These are phyloP conservation scores for Zosterops japonicus DNA, from an alignment of 2,113 vertebrate genomes.

Conservation along the genomic window DNA sequence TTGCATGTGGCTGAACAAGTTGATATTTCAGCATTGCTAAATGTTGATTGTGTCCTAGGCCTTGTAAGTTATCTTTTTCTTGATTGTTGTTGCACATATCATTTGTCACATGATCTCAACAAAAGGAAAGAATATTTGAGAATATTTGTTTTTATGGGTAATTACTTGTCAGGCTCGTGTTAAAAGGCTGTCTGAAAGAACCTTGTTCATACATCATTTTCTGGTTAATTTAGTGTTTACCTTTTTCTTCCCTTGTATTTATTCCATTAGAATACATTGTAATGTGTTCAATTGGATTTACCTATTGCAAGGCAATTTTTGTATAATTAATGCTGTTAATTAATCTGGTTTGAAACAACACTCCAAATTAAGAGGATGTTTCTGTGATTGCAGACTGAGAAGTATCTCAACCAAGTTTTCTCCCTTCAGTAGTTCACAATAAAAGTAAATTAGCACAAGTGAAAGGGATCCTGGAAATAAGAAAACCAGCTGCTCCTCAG, in stretches of 20 bases:
- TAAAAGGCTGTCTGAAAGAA: not conserved
- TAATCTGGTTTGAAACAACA: slow-evolving; percentile 26
- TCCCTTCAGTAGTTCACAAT: not conserved
- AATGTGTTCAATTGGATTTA: slow-evolving; percentile 2
- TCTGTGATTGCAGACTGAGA: not conserved
- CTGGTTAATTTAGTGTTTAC: not conserved
- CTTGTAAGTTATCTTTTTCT: not conserved
- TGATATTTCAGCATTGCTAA: not conserved
- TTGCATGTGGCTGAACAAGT: not conserved
- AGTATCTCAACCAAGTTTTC: not conserved
- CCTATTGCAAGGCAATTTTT: not conserved
- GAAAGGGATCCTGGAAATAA: not conserved
- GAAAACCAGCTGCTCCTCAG: not conserved
- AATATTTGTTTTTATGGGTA: not conserved
- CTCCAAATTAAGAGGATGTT: not conserved
- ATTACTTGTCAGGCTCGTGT: not conserved
- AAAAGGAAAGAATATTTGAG: not conserved
- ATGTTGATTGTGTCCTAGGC: not conserved
- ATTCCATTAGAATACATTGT: not conserved
- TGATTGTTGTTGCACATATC: not conserved
- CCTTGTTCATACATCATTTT: not conserved
- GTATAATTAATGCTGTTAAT: slow-evolving; percentile 33
- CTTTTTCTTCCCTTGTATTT: not conserved
- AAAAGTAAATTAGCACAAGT: slow-evolving; percentile 1
- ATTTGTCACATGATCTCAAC: slow-evolving; percentile 26